A percentile compares a stretch with the other conserved stretches of the same genome.
Conservation (phyloP, 2,888 invertebrate genomes). For the Patella depressa region DNA sequence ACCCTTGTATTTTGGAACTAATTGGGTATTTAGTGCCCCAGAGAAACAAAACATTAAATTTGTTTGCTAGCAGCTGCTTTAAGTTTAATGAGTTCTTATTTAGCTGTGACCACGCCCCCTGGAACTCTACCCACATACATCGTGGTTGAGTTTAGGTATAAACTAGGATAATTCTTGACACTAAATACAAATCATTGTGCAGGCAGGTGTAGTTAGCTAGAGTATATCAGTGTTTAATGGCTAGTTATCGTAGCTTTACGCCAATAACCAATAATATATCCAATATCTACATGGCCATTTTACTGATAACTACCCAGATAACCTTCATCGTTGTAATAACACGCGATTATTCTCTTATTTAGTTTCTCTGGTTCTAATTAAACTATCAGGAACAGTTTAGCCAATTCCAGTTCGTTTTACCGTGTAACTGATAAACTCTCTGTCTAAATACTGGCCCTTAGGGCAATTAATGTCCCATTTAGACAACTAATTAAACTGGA, state of each 20-base stretch:
- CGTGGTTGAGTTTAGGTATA: not conserved
- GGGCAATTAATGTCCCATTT: conserved; percentile 9
- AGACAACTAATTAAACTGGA: conserved; percentile 5
- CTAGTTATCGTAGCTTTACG: not conserved
- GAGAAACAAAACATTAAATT: conserved; percentile 12
- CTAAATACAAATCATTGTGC: conserved; percentile 7
- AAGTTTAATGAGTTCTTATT: not conserved
- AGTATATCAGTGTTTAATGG: conserved; percentile 2
- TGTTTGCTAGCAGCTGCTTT: conserved; percentile 10
- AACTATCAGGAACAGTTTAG: conserved; percentile 10
- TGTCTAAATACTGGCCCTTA: not conserved
- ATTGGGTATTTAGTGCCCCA: conserved; percentile 5
- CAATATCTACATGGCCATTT: not conserved
- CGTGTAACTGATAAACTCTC: conserved; percentile 10
- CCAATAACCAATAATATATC: conserved; percentile 10
- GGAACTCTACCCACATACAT: not conserved
- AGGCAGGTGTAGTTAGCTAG: not conserved
- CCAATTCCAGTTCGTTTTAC: conserved; percentile 11
- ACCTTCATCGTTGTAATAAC: conserved; percentile 6
- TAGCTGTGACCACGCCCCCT: not conserved
- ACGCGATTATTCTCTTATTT: conserved; percentile 7
- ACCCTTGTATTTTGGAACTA: conserved; percentile 5
- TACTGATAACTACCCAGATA: not conserved
- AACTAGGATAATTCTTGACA: not conserved
- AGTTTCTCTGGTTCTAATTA: not conserved